These are phyloP conservation scores for Achlya flavicornis DNA, from an alignment of 2,888 invertebrate species.

Conservation along the genomic window DNA sequence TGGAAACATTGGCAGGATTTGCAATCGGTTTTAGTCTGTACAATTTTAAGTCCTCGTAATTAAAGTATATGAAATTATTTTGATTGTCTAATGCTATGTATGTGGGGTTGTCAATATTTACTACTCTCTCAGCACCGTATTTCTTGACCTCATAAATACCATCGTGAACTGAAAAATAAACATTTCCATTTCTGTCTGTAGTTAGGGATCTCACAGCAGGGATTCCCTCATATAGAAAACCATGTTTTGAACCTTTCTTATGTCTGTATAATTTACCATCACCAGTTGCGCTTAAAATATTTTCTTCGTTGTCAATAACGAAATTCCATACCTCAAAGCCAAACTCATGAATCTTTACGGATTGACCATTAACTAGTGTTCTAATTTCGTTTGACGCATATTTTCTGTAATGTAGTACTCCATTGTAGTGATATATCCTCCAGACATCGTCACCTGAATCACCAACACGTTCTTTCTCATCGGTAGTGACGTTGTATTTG, in stretches of 20 bases:
- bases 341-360: background rate
- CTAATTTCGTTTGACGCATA: background rate
- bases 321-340: background rate
- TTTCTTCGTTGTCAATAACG: background rate
- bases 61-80: background rate
- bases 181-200: background rate
- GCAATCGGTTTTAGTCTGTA: too few relatives aligned
- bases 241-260: background rate
- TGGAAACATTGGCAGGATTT: too few relatives aligned
- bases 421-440: background rate
- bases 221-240: background rate
- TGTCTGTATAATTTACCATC: background rate
- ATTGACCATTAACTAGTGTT: background rate
- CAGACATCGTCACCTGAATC: background rate
- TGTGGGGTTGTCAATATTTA: background rate
- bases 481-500: background rate
- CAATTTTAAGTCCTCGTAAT: too few relatives aligned
- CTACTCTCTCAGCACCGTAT: background rate
- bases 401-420: background rate
- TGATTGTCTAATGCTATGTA: background rate
- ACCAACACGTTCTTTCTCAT: background rate
- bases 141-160: background rate
- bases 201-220: background rate
- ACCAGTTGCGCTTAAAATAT: background rate
- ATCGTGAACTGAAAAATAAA: background rate